Conservation (phyloP, 2,113 vertebrate species). For the Prochilodus magdalenae region DNA sequence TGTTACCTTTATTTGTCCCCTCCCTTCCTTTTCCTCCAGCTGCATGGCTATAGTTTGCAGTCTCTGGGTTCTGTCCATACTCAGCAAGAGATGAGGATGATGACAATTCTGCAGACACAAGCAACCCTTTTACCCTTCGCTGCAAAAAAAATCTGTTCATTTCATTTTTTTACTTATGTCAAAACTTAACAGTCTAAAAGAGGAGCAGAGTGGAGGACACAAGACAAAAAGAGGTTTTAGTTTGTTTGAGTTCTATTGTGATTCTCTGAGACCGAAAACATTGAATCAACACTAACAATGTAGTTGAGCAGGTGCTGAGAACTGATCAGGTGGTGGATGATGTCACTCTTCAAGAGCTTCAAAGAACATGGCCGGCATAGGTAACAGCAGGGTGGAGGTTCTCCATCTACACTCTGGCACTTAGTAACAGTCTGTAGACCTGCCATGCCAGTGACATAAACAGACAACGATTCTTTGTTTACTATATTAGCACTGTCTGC, state of each 20-base stretch:
- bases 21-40: constrained; percentile 62
- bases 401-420: constrained; percentile 60
- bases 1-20: constrained; percentile 63
- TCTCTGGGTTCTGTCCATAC: constrained; percentile 12
- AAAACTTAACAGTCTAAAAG: too few species aligned
- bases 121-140: not conserved
- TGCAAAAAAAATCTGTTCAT: too few species aligned
- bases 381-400: constrained; percentile 53
- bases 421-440: constrained; percentile 66
- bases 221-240: too few species aligned
- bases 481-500: too few species aligned
- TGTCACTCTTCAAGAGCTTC: constrained; percentile 53
- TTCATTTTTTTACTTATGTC: too few species aligned
- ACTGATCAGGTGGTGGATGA: constrained; percentile 64
- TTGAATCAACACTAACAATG: constrained; percentile 62
- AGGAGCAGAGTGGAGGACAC: too few species aligned
- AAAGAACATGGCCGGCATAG: constrained; percentile 72
- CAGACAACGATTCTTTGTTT: too few species aligned
- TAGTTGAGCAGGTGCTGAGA: constrained; percentile 64
- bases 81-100: constrained; percentile 53
- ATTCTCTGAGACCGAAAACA: not conserved
- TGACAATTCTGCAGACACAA: constrained; percentile 62
- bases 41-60: constrained; percentile 57
- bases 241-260: too few species aligned
- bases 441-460: constrained; percentile 14